Conservation (phyloP, 2,797 vertebrate species). For the Chiloscyllium punctatum region DNA sequence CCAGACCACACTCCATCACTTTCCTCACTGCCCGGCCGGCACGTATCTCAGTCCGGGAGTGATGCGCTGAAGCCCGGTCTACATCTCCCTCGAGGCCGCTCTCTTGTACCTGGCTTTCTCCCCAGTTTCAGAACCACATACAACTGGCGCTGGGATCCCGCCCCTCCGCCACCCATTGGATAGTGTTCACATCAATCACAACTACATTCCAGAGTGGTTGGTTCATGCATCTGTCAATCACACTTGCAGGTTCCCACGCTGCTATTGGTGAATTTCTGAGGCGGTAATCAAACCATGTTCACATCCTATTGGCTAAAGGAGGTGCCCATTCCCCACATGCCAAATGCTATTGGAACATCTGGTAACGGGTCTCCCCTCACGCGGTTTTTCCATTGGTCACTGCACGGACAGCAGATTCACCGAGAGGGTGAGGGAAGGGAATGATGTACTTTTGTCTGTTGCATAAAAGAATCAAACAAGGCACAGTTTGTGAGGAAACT, state of each 20-base stretch:
- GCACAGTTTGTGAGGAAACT: background rate
- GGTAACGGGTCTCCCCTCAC: background rate
- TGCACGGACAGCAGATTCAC: background rate
- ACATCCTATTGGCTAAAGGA: background rate
- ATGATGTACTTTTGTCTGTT: background rate
- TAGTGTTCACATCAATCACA: background rate
- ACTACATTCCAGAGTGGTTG: background rate
- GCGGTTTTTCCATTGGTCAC: background rate
- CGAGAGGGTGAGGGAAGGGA: background rate
- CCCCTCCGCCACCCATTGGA: background rate
- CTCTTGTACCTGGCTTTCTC: background rate
- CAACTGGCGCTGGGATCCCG: background rate
- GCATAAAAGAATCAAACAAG: too few relatives aligned
- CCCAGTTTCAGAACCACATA: background rate
- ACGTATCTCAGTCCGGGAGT: background rate
- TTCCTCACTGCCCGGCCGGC: background rate
- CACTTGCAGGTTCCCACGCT: fast-evolving
- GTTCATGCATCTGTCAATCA: background rate
- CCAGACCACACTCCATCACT: background rate
- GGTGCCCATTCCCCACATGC: too few relatives aligned
- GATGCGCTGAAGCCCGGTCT: background rate
- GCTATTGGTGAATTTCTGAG: background rate
- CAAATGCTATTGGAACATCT: background rate
- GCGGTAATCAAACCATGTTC: too few relatives aligned
- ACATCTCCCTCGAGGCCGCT: fast-evolving